phyloP scores from a whole-genome alignment of 2,797 vertebrate species.

The Pseudotriccus pelzelni region DNA sequence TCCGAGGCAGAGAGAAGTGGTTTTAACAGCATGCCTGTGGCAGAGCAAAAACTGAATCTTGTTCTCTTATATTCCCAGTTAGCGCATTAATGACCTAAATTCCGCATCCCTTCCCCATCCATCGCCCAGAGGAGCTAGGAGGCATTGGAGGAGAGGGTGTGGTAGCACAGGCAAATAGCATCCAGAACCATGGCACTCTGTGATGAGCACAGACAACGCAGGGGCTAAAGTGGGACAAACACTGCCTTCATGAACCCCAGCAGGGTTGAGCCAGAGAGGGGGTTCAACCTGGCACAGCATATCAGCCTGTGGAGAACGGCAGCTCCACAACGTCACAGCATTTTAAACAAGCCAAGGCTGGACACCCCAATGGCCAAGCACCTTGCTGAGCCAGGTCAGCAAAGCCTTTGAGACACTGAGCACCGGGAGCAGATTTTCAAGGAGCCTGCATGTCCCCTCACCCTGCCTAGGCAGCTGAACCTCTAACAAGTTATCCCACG shows the following conservation, averaged over 20 bases:
- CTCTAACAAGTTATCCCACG: background rate
- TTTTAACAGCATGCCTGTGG: background rate
- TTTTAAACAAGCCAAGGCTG: background rate
- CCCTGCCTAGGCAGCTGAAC: background rate
- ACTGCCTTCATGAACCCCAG: rapidly evolving
- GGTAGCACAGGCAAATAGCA: background rate
- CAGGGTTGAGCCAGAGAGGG: background rate
- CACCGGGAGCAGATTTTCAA: background rate
- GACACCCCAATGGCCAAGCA: background rate
- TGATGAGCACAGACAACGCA: background rate
- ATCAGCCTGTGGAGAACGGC: background rate
- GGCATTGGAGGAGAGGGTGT: background rate
- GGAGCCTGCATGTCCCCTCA: background rate
- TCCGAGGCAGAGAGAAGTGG: background rate
- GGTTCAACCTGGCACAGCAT: background rate
- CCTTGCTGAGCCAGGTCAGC: background rate
- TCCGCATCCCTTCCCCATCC: conserved; percentile 17
- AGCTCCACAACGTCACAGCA: background rate
- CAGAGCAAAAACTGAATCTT: background rate
- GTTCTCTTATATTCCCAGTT: conserved; percentile 15
- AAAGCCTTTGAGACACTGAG: background rate
- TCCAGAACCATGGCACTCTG: rapidly evolving
- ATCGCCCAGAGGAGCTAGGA: background rate
- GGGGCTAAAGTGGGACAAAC: background rate
- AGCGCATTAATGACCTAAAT: conserved; percentile 39